A percentile compares a stretch with the other conserved stretches of the same genome.
Evolutionary conservation across 2,888 invertebrate genomes (phyloP).

Genomic region (Caenorhabditis sp.): DNA sequence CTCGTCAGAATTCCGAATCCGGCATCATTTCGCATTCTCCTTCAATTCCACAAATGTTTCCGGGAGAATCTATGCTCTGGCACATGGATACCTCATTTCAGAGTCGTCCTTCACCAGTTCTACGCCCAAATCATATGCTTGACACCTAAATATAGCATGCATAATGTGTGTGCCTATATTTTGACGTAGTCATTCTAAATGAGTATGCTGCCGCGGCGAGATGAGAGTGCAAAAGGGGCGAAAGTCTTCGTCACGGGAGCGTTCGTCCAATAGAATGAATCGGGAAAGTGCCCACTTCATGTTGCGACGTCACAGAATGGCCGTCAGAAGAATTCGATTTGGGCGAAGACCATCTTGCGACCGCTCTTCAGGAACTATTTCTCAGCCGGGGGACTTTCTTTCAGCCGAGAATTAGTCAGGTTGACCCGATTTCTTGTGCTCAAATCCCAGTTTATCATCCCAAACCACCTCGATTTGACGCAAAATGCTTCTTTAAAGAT

Average conservation of each 20-base stretch:
- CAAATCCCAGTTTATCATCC: constrained; percentile 15
- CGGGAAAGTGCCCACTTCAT: constrained; percentile 33
- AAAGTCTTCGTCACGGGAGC: constrained; percentile 3
- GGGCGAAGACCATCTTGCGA: constrained; percentile 12
- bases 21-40: background rate
- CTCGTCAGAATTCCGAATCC: no score
- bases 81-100: background rate
- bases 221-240: constrained; percentile 11
- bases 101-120: background rate
- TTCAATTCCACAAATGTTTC: no score
- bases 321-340: constrained; percentile 31
- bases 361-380: background rate
- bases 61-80: constrained; percentile 25
- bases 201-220: constrained; percentile 6
- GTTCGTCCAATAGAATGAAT: constrained; percentile 7
- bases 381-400: constrained; percentile 1
- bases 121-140: constrained; percentile 34
- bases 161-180: constrained; percentile 29
- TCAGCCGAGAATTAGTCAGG: background rate
- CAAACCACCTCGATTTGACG: constrained; percentile 8
- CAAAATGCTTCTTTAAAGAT: constrained; percentile 5
- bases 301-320: constrained; percentile 32
- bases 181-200: constrained; percentile 49
- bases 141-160: constrained; percentile 40
- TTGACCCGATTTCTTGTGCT: constrained; percentile 3